Evolutionary conservation across 2,888 invertebrate species (phyloP).

Genomic region (Mechanitis messenoides): DNA sequence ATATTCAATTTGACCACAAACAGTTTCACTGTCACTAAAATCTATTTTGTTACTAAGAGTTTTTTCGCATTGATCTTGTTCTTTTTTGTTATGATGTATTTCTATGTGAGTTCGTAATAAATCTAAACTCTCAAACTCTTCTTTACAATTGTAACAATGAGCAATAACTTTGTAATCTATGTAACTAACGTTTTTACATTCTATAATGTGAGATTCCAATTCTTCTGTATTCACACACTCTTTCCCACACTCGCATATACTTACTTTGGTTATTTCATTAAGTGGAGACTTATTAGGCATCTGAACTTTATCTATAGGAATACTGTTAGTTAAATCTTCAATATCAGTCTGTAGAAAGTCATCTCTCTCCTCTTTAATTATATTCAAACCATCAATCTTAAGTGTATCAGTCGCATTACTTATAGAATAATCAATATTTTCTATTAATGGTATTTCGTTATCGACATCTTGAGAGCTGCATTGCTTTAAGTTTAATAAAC

Average conservation of each 20-base stretch:
- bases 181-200: conserved; percentile 18
- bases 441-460: conserved; percentile 11
- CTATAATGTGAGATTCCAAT: conserved; percentile 12
- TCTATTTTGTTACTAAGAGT: conserved; percentile 21
- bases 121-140: conserved; percentile 5
- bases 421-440: conserved; percentile 9
- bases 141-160: conserved; percentile 16
- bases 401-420: conserved; percentile 2
- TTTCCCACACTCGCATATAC: conserved; percentile 13
- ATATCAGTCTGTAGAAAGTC: conserved; percentile 20
- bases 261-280: conserved; percentile 1
- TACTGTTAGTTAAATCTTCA: conserved; percentile 12
- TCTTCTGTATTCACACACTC: conserved; percentile 12
- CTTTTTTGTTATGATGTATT: conserved; percentile 15
- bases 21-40: not conserved
- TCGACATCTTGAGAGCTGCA: conserved; percentile 2
- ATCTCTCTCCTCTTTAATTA: conserved; percentile 27
- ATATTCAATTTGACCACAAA: too few species aligned
- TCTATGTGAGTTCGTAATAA: conserved; percentile 16
- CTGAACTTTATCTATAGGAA: conserved; percentile 11
- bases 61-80: conserved; percentile 15
- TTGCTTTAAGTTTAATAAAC: not conserved
- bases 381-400: conserved; percentile 9
- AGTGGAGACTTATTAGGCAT: not conserved
- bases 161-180: conserved; percentile 5